Conservation (phyloP, 37 sponge, comb jelly and placozoan species). For the Lycopodina hypogea region DNA sequence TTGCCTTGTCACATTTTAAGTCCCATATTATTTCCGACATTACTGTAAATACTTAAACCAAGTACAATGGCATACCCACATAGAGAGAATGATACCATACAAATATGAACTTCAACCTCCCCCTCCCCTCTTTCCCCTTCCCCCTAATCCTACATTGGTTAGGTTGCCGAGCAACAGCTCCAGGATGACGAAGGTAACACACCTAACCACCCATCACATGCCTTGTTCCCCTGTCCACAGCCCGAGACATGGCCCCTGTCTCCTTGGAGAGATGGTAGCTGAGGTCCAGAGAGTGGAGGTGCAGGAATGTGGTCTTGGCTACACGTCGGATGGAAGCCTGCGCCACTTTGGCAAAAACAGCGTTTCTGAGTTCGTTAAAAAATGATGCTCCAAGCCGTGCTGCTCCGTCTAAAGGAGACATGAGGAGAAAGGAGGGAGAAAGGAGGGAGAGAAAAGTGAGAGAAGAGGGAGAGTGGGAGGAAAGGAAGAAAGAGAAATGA, state of each 20-base stretch:
- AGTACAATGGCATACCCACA: too few species aligned
- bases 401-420: slow-evolving; percentile 63
- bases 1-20: too few species aligned
- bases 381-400: slow-evolving; percentile 74
- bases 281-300: slow-evolving; percentile 91
- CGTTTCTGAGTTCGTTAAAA: slow-evolving; percentile 88
- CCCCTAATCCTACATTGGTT: too few species aligned
- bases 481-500: background rate
- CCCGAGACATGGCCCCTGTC: slow-evolving; percentile 93
- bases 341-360: slow-evolving; percentile 95
- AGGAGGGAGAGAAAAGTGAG: background rate
- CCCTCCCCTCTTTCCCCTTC: too few species aligned
- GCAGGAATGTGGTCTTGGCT: slow-evolving; percentile 86
- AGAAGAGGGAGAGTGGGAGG: background rate
- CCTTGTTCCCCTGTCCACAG: slow-evolving; percentile 96
- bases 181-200: too few species aligned
- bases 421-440: background rate
- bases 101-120: too few species aligned
- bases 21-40: too few species aligned
- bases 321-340: slow-evolving; percentile 83
- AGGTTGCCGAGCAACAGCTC: too few species aligned
- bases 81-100: too few species aligned
- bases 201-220: too few species aligned
- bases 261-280: slow-evolving; percentile 87
- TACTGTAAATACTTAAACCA: too few species aligned